Conservation (phyloP, 1,140 invertebrate genomes). For the Coptotermes formosanus region DNA sequence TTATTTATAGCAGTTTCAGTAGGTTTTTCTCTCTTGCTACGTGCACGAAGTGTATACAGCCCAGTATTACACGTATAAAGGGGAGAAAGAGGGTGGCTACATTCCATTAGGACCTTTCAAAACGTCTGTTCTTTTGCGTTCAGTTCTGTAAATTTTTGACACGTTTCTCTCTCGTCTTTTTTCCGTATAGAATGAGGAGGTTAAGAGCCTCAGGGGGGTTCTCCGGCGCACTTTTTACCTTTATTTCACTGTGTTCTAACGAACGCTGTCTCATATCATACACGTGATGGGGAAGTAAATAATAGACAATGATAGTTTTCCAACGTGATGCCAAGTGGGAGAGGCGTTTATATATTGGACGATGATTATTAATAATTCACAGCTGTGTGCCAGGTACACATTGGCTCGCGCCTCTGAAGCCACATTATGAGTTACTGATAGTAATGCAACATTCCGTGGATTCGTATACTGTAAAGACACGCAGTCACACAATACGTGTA, state of each 20-base stretch:
- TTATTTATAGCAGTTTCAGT: not conserved
- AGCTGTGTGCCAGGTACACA: not conserved
- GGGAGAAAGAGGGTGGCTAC: not conserved
- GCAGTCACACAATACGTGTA: too few species aligned
- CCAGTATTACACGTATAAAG: not conserved
- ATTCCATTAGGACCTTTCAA: constrained; percentile 27
- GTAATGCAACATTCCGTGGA: too few species aligned
- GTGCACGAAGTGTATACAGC: not conserved
- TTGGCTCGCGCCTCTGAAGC: not conserved
- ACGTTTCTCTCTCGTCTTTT: not conserved
- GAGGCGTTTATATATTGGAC: not conserved
- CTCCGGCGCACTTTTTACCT: not conserved
- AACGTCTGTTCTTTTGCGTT: constrained; percentile 25
- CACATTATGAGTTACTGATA: too few species aligned
- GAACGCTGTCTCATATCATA: constrained; percentile 23
- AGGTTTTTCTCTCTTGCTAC: not conserved
- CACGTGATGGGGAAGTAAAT: constrained; percentile 8
- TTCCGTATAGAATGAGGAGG: not conserved
- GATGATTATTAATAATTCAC: not conserved
- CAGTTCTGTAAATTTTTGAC: constrained; percentile 29
- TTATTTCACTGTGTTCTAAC: constrained; percentile 16
- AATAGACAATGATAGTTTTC: constrained; percentile 3
- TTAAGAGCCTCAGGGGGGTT: constrained; percentile 20
- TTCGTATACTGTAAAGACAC: too few species aligned
- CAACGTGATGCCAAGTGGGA: not conserved